Base-by-base conservation (phyloP, 2,113 vertebrate genomes). In the Micronycteris hirsuta region DNA sequence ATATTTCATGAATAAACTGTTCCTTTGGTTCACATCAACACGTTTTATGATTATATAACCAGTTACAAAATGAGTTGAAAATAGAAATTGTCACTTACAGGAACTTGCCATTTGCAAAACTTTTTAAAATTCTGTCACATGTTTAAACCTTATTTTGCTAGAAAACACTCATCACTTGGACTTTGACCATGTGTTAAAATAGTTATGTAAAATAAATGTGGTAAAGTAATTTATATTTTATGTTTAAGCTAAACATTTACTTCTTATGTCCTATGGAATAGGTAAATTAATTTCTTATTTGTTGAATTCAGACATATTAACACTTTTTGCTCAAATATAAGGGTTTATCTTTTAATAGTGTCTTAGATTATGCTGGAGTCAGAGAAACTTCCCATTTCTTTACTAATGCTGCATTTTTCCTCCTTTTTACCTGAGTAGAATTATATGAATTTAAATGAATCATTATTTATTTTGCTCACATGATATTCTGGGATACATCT, bases 11-110 rank as follows among this genome's bases (percentile, higher is more conserved):
- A 96, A 96, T 95, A 96, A 96, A 92, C 24, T 90, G 43, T 95
- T 68, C n/a, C 77, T 93, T 84, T 92, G 83, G 81, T 43, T 95
- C 81, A 95, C 11, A 70, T 47, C 82, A 94, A 77, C 54, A 94
- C 76, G 58, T 74, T 95, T 95, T 41, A 45, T 88, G 74, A 93
- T 96, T 95, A 95, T 78, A 82, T 54, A 82, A 76, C 71, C 70
- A 89, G 52, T 91, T 82, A 36, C 56, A 92, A 96, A 96, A 95
- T 96, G 84, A 97, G 33, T 19, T 77, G 67, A 95, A 97, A 97
- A 86, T 68, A 81, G 20, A 6, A 93, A 92, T 77, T 80, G 47
- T 92, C 90, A 93, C 76, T 96, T 93, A 73, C 19, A 93, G 26
- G 86, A 93, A 96, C 15, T 90, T 91, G 71, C 4, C 12, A 1